Base-by-base conservation (phyloP, 2,888 invertebrate species). In the Stegana nigrithorax region DNA sequence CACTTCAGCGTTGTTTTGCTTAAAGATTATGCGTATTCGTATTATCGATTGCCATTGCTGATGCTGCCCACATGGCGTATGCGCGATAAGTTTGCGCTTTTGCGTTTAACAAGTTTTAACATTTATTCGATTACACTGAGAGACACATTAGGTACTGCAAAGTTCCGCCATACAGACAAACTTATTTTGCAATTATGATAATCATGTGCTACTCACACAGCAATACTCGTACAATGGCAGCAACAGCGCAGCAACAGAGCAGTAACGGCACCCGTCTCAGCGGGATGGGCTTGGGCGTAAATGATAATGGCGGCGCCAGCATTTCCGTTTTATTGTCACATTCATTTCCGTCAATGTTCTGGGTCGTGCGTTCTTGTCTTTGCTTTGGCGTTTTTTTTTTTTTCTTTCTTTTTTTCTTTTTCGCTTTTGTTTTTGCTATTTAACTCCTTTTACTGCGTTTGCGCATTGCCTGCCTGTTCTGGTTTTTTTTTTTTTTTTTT, bases 281-380 rank as follows among this genome's bases (percentile, higher is more conserved):
- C 56, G n/a, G n/a, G n/a, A n/a, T n/a, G n/a, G n/a, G n/a, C n/a
- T 27, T 27, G 51, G 27, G 21, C 23, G 45, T 21, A 71, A 79
- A 77, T 77, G 79, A 79, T 77, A 75, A 75, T 75, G 72, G 72
- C 74, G 81, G 78, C 78, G 78, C 78, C 78, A 80, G 75, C 67
- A 78, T 75, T 78, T 80, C 80, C 81, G 73, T 70, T 69, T 69
- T 78, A 77, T 78, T 79, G 77, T 71, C 75, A 67, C 67, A 66
- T 59, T 50, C 67, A 66, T 75, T 44, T 47, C 64, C 60, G 63
- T 64, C 26, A 25, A 4, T 36, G 17, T 36, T 19, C 45, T 42
- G 25, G 45, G 14, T 21, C 32, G 14, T 53, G 27, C 29, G 8
- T 4, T 29, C 32, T 5, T 39, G 45, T 45, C 12, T 45, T 14